A percentile compares a stretch with the other conserved stretches of the same genome.
Conservation (phyloP, 2,113 vertebrate species). For the Cinclus mexicanus region DNA sequence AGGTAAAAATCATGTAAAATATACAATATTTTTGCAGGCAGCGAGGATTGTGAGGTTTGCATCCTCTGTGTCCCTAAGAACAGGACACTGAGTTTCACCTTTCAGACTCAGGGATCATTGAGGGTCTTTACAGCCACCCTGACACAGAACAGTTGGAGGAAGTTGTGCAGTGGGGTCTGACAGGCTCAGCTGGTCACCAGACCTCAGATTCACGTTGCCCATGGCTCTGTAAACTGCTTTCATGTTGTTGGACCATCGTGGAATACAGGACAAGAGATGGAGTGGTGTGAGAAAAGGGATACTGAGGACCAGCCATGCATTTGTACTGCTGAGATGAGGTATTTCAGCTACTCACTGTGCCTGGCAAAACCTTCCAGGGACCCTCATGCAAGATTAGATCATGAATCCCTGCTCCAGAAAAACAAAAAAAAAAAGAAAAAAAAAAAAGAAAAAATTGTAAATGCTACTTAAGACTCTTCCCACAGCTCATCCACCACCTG, state of each 20-base stretch:
- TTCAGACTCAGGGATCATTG: rapidly evolving
- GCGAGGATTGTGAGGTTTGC: neutral
- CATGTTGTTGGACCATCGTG: rapidly evolving
- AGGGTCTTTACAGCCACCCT: neutral
- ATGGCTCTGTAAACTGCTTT: neutral
- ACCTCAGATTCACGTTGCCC: rapidly evolving
- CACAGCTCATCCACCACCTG: neutral
- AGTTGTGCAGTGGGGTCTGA: neutral
- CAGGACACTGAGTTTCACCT: neutral
- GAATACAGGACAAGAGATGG: neutral
- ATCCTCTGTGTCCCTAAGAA: neutral
- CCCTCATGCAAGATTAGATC: neutral
- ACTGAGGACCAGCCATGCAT: neutral
- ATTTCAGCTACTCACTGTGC: neutral
- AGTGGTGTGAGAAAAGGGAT: neutral
- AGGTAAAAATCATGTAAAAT: neutral
- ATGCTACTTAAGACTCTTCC: neutral
- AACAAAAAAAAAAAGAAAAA: neutral
- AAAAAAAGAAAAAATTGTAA: neutral
- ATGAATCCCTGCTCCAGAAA: neutral
- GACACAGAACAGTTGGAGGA: neutral
- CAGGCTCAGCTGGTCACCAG: neutral
- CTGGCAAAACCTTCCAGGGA: neutral
- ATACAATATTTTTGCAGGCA: neutral
- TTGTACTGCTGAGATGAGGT: neutral